Evolutionary conservation across 2,113 vertebrate genomes (phyloP).

Genomic region (Oenanthe melanoleuca): DNA sequence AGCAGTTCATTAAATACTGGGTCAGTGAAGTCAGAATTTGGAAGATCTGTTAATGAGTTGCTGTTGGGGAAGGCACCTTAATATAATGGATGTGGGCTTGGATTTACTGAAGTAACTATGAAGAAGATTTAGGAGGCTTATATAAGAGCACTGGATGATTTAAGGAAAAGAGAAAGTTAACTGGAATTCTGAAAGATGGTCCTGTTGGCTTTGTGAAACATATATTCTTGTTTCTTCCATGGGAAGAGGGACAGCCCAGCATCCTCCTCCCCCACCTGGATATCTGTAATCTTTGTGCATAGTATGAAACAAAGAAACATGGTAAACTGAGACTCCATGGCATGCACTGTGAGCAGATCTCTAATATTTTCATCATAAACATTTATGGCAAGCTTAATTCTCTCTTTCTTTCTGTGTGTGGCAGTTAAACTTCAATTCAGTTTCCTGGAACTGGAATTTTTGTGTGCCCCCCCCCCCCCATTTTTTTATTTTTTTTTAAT

Average conservation of each 20-base stretch:
- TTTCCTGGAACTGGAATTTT: not conserved
- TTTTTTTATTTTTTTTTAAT: not conserved
- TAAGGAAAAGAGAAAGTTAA: not conserved
- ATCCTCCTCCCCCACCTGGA: not conserved
- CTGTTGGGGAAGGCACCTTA: not conserved
- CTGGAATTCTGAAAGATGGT: not conserved
- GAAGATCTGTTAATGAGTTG: slow-evolving; percentile 8
- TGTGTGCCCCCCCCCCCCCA: not conserved
- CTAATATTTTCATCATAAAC: not conserved
- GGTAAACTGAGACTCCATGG: not conserved
- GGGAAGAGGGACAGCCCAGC: not conserved
- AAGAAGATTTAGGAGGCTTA: not conserved
- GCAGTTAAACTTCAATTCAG: not conserved
- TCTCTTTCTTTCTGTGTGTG: not conserved
- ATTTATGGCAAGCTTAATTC: not conserved
- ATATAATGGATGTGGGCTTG: not conserved
- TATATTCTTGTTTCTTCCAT: not conserved
- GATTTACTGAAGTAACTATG: not conserved
- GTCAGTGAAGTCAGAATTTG: not conserved
- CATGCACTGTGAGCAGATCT: not conserved
- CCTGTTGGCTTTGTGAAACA: not conserved
- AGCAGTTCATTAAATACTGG: not conserved
- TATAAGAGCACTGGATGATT: not conserved
- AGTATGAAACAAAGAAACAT: not conserved
- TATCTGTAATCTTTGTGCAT: not conserved